Base-by-base conservation (phyloP, 1,140 invertebrate species). In the Trachelipus rathkii region DNA sequence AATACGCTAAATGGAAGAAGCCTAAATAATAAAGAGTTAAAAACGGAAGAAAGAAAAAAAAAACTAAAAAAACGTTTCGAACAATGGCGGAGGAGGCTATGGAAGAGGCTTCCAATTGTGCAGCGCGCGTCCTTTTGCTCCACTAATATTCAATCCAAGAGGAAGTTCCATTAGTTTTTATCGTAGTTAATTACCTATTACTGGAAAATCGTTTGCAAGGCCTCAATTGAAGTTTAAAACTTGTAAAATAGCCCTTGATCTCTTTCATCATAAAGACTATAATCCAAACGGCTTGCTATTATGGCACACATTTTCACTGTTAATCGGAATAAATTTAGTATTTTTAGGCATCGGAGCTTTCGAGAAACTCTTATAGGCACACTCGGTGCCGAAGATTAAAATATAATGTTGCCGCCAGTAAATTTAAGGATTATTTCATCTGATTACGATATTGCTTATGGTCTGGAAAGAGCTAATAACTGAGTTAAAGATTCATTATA, bases 281-380 rank as follows among this genome's bases (percentile, higher is more conserved):
- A 60, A 60, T 60, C 50, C 50, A 60, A 60, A 60, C 19, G 50
- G 19, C 50, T 60, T 19, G 50, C 19, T 15, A 60, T 60, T 15
- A 60, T 60, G 50, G 50, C 50, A 60, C 50, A 60, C 50, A 15
- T 60, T 15, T 13, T 8, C 50, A 19, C 33, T 60, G 50, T 60
- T 60, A 60, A 60, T 60, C 50, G 50, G 50, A 60, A 60, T 60
- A 60, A 60, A 60, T 60, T 60, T 60, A 60, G 50, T 60, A 60
- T 60, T 60, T 60, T 60, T 60, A 60, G 50, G 50, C 50, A 19
- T 60, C 50, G 50, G 50, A 60, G 50, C 50, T 60, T 15, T 15
- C 50, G 50, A 15, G 19, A 19, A 60, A 60, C 33, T 33, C 33
- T 33, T 33, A 33, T 33, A 33, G 33, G 33, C 33, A 33, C 33